These are phyloP conservation scores for Tylochromis polylepis DNA, from an alignment of 2,113 vertebrate genomes.

Conservation along the genomic window DNA sequence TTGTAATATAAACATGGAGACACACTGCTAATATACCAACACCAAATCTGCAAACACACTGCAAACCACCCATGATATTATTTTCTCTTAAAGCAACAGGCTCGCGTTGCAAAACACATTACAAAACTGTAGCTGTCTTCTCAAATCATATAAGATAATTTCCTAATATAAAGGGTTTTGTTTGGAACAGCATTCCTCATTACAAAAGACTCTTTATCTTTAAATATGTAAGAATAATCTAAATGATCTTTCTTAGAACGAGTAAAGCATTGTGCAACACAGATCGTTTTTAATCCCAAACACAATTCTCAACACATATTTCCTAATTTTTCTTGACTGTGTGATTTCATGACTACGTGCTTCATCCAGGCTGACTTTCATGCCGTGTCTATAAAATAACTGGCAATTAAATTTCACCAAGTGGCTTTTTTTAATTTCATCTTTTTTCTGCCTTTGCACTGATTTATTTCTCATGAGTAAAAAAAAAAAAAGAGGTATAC, in stretches of 20 bases:
- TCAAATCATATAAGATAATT: not conserved
- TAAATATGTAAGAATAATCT: not conserved
- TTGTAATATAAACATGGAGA: not conserved
- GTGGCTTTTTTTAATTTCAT: not conserved
- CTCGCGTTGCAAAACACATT: not conserved
- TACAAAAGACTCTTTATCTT: not conserved
- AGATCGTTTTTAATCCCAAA: not conserved
- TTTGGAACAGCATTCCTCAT: not conserved
- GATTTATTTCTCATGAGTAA: not conserved
- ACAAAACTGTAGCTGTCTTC: not conserved
- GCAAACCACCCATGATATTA: not conserved
- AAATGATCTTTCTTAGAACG: not conserved
- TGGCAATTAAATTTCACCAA: not conserved
- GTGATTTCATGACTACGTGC: not conserved
- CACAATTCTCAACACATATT: not conserved
- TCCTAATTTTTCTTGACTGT: not conserved
- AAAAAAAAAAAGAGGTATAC: not conserved
- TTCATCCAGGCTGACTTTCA: not conserved
- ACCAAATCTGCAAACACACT: not conserved
- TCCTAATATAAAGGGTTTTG: not conserved
- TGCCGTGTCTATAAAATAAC: not conserved
- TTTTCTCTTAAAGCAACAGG: not conserved
- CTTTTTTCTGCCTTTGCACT: not conserved
- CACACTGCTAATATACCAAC: not conserved
- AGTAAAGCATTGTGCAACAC: not conserved